Percentiles rank a stretch among this genome's conserved stretches.
phyloP scores from a whole-genome alignment of 2,113 vertebrate species.

The Acanthochromis polyacanthus region DNA sequence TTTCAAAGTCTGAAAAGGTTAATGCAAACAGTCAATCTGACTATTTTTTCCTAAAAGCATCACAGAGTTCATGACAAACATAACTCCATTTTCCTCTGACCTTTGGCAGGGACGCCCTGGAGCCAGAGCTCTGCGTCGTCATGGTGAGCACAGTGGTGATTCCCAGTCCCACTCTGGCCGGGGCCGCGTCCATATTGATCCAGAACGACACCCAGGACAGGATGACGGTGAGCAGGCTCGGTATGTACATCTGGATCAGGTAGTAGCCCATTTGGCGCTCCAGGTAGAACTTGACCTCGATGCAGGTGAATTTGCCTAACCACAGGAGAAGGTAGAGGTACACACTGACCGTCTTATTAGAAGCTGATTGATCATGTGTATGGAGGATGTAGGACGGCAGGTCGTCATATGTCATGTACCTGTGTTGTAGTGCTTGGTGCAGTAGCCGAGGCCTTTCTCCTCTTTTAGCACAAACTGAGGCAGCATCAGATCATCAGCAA shows the following conservation, averaged over 20 bases:
- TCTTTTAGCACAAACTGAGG: slow-evolving; percentile 94
- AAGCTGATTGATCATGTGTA: slow-evolving; percentile 14
- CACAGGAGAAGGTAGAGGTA: slow-evolving; percentile 48
- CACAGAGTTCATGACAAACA: neutral
- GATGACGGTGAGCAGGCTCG: slow-evolving; percentile 94
- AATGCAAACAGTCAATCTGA: neutral
- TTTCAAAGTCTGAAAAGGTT: too few relatives aligned
- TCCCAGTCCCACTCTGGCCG: slow-evolving; percentile 92
- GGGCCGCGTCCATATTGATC: slow-evolving; percentile 97
- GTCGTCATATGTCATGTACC: slow-evolving; percentile 78
- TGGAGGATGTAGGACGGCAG: neutral
- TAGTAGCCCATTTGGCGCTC: slow-evolving; percentile 98
- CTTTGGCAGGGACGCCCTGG: slow-evolving; percentile 95
- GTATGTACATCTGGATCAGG: slow-evolving; percentile 98
- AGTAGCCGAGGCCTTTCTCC: slow-evolving; percentile 94
- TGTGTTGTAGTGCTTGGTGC: slow-evolving; percentile 97
- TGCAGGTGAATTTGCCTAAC: slow-evolving; percentile 95
- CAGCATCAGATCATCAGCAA: slow-evolving; percentile 92
- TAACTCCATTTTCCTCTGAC: slow-evolving; percentile 67
- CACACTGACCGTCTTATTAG: slow-evolving; percentile 58
- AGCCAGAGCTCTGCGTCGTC: slow-evolving; percentile 96
- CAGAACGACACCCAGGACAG: slow-evolving; percentile 97
- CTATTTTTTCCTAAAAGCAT: neutral
- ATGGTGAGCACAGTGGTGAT: slow-evolving; percentile 97
- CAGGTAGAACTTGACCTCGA: slow-evolving; percentile 96